These are phyloP conservation scores for Tuta absoluta DNA, from an alignment of 2,888 invertebrate species.

Conservation along the genomic window DNA sequence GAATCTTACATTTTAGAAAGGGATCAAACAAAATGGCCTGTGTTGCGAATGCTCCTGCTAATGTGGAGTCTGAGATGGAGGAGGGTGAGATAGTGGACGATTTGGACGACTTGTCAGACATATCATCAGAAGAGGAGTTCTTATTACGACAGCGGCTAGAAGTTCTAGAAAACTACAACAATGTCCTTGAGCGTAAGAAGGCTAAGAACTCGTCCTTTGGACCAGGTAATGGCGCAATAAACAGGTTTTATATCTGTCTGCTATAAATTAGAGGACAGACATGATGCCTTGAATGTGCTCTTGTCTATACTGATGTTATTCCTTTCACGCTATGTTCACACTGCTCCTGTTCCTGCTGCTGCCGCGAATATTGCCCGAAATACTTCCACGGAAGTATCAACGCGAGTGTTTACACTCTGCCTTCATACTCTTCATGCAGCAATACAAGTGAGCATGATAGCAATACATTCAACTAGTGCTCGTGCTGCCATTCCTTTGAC, in stretches of 20 bases:
- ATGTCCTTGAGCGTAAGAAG: slow-evolving; percentile 74
- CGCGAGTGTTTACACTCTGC: too few relatives aligned
- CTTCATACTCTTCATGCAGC: too few relatives aligned
- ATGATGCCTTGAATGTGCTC: background rate
- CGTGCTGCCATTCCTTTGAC: too few relatives aligned
- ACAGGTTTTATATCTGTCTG: background rate
- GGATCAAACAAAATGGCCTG: slow-evolving; percentile 53
- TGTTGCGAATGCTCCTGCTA: slow-evolving; percentile 51
- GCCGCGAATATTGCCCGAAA: too few relatives aligned
- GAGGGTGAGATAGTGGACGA: slow-evolving; percentile 77
- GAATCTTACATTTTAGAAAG: background rate
- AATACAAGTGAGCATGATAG: too few relatives aligned
- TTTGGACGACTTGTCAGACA: slow-evolving; percentile 69
- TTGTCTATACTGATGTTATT: too few relatives aligned
- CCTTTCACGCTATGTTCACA: too few relatives aligned
- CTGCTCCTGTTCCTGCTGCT: too few relatives aligned
- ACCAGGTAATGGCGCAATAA: slow-evolving; percentile 49
- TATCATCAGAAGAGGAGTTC: slow-evolving; percentile 76
- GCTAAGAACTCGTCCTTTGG: slow-evolving; percentile 58
- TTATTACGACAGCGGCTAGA: slow-evolving; percentile 68
- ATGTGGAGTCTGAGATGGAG: slow-evolving; percentile 71
- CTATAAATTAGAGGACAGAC: background rate
- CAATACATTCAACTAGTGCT: too few relatives aligned
- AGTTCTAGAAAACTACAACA: slow-evolving; percentile 74
- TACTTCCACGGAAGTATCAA: too few relatives aligned